Conservation (phyloP, 2,797 vertebrate genomes). For the Chromis chromis region DNA sequence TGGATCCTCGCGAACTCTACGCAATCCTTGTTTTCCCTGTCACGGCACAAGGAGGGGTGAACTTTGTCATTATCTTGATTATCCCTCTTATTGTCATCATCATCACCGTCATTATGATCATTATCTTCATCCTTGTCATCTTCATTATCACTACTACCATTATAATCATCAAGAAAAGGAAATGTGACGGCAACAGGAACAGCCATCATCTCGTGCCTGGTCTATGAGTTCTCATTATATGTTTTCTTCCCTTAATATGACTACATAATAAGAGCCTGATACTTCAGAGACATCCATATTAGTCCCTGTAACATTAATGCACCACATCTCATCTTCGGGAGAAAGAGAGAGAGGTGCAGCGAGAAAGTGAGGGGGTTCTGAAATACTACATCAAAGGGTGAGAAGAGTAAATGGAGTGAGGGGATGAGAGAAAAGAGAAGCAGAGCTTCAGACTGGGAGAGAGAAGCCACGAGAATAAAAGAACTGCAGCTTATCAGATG, state of each 20-base stretch:
- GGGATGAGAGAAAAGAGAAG: conserved; percentile 63
- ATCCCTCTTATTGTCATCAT: conserved; percentile 70
- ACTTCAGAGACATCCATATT: conserved; percentile 81
- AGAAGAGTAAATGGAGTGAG: conserved; percentile 78
- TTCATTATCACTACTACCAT: conserved; percentile 77
- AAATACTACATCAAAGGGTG: conserved; percentile 80
- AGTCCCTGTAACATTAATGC: conserved; percentile 81
- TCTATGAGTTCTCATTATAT: conserved; percentile 78
- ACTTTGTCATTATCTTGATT: conserved; percentile 78
- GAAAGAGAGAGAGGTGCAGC: conserved; percentile 55
- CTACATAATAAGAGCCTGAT: conserved; percentile 81
- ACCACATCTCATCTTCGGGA: conserved; percentile 72
- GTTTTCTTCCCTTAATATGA: conserved; percentile 81
- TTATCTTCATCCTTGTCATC: conserved; percentile 78
- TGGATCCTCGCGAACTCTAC: conserved; percentile 95
- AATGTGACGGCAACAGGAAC: conserved; percentile 69
- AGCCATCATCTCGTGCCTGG: conserved; percentile 69
- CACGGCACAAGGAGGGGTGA: conserved; percentile 43
- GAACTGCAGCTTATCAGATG: conserved; percentile 72
- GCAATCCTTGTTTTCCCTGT: conserved; percentile 95
- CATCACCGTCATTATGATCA: conserved; percentile 72
- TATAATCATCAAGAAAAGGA: conserved; percentile 77
- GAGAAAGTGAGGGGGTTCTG: conserved; percentile 55
- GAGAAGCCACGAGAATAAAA: conserved; percentile 72
- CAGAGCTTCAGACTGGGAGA: conserved; percentile 55